Evolutionary conservation across 2,888 invertebrate species (phyloP), one percentile per base, ranked within the genome.

Genomic region (Heliconius charithonia): DNA sequence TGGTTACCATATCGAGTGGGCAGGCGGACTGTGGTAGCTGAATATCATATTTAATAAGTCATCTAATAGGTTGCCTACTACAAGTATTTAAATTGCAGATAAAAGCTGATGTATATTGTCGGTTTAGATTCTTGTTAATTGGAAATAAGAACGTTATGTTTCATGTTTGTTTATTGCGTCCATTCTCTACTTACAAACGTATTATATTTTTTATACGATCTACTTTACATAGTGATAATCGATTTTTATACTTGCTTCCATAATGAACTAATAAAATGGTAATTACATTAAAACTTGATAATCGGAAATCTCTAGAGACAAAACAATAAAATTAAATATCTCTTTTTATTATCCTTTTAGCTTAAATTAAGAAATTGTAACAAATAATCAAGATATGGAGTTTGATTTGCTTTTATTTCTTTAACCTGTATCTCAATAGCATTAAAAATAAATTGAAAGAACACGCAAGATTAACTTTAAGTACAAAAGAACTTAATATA

Each of bases 1-100:
- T 84, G 80, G 85, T 90, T 87, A 87, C 91, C 92, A 91, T 92
- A 91, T 89, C 87, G 85, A 91, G 92, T 87, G 83, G 87, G 87
- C 84, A 81, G 89, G 85, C 85, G 74, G 80, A 79, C 76, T 79
- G 81, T 56, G 82, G 78, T 78, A 67, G 82, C 79, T 83, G 79
- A 83, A 84, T 83, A 85, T 84, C 79, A 81, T 83, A 82, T 84
- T 82, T 83, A 80, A 81, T 80, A 82, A 81, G 75, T 69, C 78
- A 41, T 74, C 73, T 78, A 78, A 63, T 78, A 32, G 74, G 73
- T 62, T 73, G 62, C n/a, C 73, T 37, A 45, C 45, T 78, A 78
- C 73, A 67, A 66, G 73, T 74, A 78, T 78, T 78, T 59, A 37
- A 77, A 77, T 73, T 59, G 74, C 3, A 65, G 74, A 74, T 63